Base-by-base conservation (phyloP, 2,797 vertebrate genomes). In the Bovichtus diacanthus region DNA sequence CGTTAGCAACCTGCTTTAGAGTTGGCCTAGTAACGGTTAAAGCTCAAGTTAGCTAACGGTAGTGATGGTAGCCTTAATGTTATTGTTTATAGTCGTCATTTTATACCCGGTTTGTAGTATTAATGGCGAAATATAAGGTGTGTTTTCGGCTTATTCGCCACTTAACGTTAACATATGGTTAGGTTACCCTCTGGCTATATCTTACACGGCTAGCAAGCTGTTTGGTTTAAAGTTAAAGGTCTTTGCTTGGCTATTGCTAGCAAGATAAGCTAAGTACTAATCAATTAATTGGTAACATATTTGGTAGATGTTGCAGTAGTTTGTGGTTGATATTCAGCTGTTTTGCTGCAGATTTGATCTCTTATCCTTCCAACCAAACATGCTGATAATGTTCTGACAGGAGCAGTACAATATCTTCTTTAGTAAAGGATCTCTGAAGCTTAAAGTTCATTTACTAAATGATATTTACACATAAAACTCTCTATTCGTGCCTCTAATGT, bases 1-100 rank as follows among this genome's bases (percentile, higher is more conserved):
- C 13, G 76, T 58, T 88, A 86, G 86, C 89, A 23, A 49, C 59
- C 78, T 68, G 65, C 19, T 12, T 21, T 21, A 34, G 23, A 70
- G 54, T 70, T 79, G 67, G 81, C 87, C 85, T 71, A 19, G 39
- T 64, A 36, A 53, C 34, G 25, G 38, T 34, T 15, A 74, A 81
- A 79, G 65, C 83, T 86, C 75, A 25, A 77, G 80, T 74, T 56
- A 78, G 78, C 82, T 76, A 18, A 56, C 60, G 21, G 27, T 6
- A 39, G 47, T 21, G 31, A 43, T 41, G 11, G 16, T 12, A 27
- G 16, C 29, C 4, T 43, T 18, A 6, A 7, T 43, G 31, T 44
- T 41, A 2, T 12, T 3, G 27, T 34, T 15, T 5, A 41, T 2
- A 23, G 1, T 44, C 27, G 2, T 38, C 29, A 3, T 29, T 31